Evolutionary conservation across 2,797 vertebrate genomes (phyloP).

Genomic region (Rhinatrema bivittatum): DNA sequence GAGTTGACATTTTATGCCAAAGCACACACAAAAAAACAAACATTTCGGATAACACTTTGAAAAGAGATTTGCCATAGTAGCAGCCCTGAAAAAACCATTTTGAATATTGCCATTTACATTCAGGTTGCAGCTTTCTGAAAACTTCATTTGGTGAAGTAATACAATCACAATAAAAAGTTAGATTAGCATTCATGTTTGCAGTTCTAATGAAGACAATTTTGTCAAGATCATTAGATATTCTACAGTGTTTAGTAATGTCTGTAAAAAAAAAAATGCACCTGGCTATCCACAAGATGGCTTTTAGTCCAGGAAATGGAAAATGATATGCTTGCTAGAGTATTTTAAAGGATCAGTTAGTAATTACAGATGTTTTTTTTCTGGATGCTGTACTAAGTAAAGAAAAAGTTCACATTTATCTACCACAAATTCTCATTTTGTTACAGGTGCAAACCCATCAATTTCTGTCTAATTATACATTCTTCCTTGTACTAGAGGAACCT

Average conservation of each 20-base stretch:
- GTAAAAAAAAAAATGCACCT: constrained; percentile 35
- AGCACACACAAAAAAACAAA: no score
- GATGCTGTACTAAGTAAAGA: constrained; percentile 30
- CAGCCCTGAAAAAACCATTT: no score
- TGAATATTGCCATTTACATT: constrained; percentile 19
- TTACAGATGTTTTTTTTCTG: constrained; percentile 35
- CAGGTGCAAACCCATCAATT: constrained; percentile 47
- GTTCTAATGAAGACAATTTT: constrained; percentile 41
- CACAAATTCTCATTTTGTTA: constrained; percentile 50
- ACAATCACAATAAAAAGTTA: constrained; percentile 15
- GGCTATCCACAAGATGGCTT: constrained; percentile 34
- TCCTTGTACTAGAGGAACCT: constrained; percentile 53
- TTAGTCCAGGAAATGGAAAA: constrained; percentile 33
- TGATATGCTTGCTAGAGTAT: no score
- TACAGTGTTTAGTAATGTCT: constrained; percentile 38
- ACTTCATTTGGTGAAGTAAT: constrained; percentile 20
- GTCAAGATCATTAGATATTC: constrained; percentile 51
- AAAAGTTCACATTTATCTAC: constrained; percentile 37
- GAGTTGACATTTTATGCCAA: no score
- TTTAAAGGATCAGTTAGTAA: no score
- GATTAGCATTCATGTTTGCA: constrained; percentile 24
- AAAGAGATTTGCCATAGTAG: no score
- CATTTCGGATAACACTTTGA: no score
- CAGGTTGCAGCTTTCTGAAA: constrained; percentile 2
- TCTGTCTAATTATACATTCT: constrained; percentile 55